Evolutionary conservation across 2,797 vertebrate species (phyloP), one percentile per base, ranked within the genome.

Genomic region (Miichthys miiuy): DNA sequence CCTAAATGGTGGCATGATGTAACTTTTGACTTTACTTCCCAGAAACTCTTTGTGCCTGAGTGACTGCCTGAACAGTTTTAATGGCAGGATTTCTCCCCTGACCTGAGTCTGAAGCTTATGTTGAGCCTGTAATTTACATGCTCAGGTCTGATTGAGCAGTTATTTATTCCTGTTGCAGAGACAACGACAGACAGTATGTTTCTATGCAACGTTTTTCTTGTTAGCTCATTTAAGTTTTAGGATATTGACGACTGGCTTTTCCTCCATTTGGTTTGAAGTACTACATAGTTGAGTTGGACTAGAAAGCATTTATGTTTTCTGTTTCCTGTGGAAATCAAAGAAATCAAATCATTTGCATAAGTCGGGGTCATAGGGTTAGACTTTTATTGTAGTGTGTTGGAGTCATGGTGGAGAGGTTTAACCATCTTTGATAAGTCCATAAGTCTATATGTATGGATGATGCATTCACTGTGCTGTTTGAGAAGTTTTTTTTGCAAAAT

Each of bases 1-100:
- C 11, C 6, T 56, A 21, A 54, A 67, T 10, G 72, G 41, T 79
- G 60, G 27, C 71, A 55, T 62, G 67, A 77, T 68, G 51, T 65
- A 44, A 42, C 20, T 1, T 72, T 75, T 68, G 4, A 60, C 21
- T 69, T 68, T 23, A 51, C 1, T 73, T 83, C 79, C 75, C 55
- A 76, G 62, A 84, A 68, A 48, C 8, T 50, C n/a, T 7, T 12
- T 50, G 20, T 38, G 41, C 52, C 44, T 58, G 58, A 12, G 20
- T 56, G 44, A 11, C 55, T 54, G 51, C 14, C 55, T 20, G n/a
- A 55, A 47, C 47, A 18, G 5, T 30, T 68, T 27, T 18, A 14
- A 13, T 13, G 21, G 56, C 57, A 16, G 27, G 2, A 16, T 69
- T 12, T 66, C 51, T 46, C 38, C 5, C 54, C 7, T 44, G 9